These are phyloP conservation scores for Erethizon dorsatum DNA, from an alignment of 2,797 vertebrate species.

Conservation along the genomic window DNA sequence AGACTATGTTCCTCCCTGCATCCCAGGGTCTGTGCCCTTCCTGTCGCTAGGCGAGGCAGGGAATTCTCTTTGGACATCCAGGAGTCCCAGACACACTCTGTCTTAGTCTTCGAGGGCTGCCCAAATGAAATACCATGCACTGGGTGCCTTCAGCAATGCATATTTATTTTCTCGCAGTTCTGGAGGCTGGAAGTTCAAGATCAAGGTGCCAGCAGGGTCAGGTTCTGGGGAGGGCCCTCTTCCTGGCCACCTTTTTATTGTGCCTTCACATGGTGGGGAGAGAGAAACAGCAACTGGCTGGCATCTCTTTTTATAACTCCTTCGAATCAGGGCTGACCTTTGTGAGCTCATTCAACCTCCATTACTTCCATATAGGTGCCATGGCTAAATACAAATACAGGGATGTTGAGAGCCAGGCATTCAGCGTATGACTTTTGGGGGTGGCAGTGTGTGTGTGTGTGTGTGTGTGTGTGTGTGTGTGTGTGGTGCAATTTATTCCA, in stretches of 20 bases:
- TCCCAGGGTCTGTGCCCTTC: background rate
- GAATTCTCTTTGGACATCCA: background rate
- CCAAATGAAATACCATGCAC: background rate
- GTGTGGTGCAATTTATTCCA: background rate
- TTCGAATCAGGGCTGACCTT: background rate
- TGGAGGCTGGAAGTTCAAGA: background rate
- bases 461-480: background rate
- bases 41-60: background rate
- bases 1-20: background rate
- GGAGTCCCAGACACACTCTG: background rate
- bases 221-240: background rate
- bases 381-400: slow-evolving; percentile 6
- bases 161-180: background rate
- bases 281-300: background rate
- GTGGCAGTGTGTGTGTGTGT: background rate
- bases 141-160: background rate
- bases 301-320: background rate
- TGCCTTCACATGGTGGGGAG: background rate
- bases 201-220: background rate
- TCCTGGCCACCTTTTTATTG: background rate
- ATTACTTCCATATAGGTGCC: background rate
- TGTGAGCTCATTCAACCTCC: background rate
- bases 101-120: background rate
- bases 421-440: background rate
- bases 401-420: background rate